Evolutionary conservation across 1,140 invertebrate species (phyloP), one percentile per base, ranked within the genome.

Genomic region (Drosophila auraria): DNA sequence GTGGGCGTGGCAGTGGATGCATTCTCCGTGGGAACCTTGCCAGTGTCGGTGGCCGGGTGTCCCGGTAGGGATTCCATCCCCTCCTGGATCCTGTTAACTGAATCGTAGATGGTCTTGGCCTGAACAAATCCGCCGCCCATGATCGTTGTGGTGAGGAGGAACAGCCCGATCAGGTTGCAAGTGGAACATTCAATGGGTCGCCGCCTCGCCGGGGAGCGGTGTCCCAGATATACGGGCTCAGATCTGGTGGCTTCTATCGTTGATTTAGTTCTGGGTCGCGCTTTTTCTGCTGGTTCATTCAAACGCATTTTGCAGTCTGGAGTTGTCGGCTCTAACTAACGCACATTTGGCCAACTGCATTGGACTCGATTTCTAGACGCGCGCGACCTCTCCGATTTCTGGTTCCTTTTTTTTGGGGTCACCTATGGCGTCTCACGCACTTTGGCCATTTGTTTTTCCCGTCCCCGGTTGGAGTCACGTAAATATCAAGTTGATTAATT

Each of bases 341-440:
- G 83, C 82, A 86, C 82, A 86, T 86, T 86, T 86, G 74, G 78
- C 70, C 69, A 86, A 90, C 84, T 91, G 87, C 87, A 90, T 90
- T 82, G 78, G 83, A 77, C 75, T 90, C 70, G 59, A 63, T 80
- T 82, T 50, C 53, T 49, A 50, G 33, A 30, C 14, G 40, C 44
- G 36, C 3, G 54, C 38, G 40, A 49, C 38, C 40, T 23, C 47
- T 47, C 30, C 17, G 23, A 60, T 70, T 70, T 36, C 56, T 56
- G 25, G 36, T 30, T 70, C 14, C 17, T 23, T 42, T 25, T 30
- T 57, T 64, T 60, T 40, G n/a, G 75, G 49, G 72, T 76, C 44
- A 77, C 72, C 69, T 74, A 74, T 40, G 71, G 45, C 69, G 45
- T 73, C 71, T 51, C 71, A 74, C 71, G 71, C 71, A 74, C 71